Conservation (phyloP, 2,113 vertebrate species). For the Synodontis membranacea region DNA sequence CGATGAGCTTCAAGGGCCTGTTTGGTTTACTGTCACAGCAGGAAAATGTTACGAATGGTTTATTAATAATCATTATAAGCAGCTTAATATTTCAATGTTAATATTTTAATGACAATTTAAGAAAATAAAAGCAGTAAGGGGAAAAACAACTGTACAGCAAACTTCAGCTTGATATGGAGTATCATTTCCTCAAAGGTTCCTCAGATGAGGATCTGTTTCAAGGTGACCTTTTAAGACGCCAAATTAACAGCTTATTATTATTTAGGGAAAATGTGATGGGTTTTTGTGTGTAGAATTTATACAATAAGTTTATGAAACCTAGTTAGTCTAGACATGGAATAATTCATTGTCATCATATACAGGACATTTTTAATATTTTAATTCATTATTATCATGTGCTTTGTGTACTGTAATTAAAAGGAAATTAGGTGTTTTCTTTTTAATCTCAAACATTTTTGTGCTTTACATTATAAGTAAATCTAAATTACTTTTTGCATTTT, state of each 20-base stretch:
- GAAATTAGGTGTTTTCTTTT: too few relatives aligned
- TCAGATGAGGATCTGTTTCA: background rate
- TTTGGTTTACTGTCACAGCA: background rate
- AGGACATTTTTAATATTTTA: background rate
- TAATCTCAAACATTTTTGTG: background rate
- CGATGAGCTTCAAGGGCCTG: background rate
- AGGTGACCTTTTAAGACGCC: background rate
- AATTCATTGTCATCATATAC: background rate
- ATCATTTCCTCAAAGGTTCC: background rate
- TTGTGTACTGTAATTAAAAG: background rate
- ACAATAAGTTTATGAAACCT: background rate
- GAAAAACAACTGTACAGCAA: background rate
- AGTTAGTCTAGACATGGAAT: background rate
- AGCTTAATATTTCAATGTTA: background rate
- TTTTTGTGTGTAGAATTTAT: background rate
- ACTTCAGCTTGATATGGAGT: background rate
- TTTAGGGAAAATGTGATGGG: background rate
- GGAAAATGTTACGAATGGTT: background rate
- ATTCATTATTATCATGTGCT: background rate
- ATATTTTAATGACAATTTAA: background rate
- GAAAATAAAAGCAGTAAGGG: background rate
- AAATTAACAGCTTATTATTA: background rate
- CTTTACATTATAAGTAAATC: background rate
- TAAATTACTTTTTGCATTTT: background rate
- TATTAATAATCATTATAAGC: background rate